Evolutionary conservation across 23 tunicate species (phyloP).

Genomic region (Diplosoma virens): DNA sequence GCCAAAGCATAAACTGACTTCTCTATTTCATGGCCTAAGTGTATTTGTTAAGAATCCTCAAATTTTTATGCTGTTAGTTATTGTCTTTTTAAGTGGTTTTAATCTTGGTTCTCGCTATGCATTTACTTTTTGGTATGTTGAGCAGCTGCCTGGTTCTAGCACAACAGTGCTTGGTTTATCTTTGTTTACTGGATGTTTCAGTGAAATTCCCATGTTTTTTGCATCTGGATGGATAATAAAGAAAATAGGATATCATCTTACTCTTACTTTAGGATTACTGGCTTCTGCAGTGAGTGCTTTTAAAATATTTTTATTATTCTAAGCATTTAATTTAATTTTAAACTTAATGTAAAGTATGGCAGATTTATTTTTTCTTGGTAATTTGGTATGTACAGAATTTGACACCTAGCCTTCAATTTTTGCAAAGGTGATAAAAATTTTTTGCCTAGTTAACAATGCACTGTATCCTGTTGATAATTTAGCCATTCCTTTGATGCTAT

Average conservation of each 20-base stretch:
- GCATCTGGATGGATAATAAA: slow-evolving; percentile 44
- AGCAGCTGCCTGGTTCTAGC: slow-evolving; percentile 29
- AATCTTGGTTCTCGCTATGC: slow-evolving; percentile 40
- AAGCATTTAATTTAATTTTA: too few species aligned
- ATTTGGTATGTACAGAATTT: not conserved
- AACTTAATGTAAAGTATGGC: not conserved
- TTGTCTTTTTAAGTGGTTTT: slow-evolving; percentile 40
- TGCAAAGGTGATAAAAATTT: not conserved
- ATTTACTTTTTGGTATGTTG: slow-evolving; percentile 58
- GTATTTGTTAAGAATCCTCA: slow-evolving; percentile 5
- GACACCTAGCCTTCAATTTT: too few species aligned
- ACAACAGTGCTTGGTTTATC: slow-evolving; percentile 47
- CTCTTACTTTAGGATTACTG: slow-evolving; percentile 38
- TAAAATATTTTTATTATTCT: too few species aligned
- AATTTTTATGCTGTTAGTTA: slow-evolving; percentile 18
- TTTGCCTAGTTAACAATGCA: too few species aligned
- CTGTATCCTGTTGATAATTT: too few species aligned
- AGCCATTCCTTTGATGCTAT: too few species aligned
- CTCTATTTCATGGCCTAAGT: slow-evolving; percentile 22
- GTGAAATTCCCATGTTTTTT: slow-evolving; percentile 64
- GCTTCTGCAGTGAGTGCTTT: slow-evolving; percentile 41
- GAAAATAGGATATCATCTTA: slow-evolving; percentile 33
- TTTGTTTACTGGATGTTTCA: slow-evolving; percentile 18
- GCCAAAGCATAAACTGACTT: slow-evolving; percentile 37
- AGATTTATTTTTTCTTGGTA: not conserved